Evolutionary conservation across 1,140 invertebrate species (phyloP), one percentile per base, ranked within the genome.

Genomic region (Melanaphis sacchari): DNA sequence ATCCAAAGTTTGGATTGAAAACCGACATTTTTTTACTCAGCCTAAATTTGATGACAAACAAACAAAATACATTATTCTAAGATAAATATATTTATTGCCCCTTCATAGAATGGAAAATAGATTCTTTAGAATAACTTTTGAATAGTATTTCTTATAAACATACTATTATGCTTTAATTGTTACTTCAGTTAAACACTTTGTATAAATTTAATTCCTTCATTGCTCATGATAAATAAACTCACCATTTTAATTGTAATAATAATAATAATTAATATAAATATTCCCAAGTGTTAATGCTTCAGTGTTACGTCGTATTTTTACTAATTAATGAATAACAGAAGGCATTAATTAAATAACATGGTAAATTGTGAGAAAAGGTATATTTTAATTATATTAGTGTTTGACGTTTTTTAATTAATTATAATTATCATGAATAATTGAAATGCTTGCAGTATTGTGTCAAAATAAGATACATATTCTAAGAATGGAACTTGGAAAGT

Each of bases 391-490:
- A 76, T n/a, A n/a, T 18, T 84, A 41, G 24, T 41, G 82, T 41
- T 26, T 41, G 82, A 84, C 40, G 82, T 84, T 26, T 41, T 84
- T 84, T 84, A 24, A 41, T 84, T 84, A 84, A 41, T 84, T 84
- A 41, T 24, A 41, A 40, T 38, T 40, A 26, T 31, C 40, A 24
- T 31, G 82, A 84, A 84, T 84, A 84, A 84, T 41, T 84, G 3
- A 84, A 84, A 2, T 36, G 38, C 8, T 3, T 24, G 7, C 22
- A 82, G n/a, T 82, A 38, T 82, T 1, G 81, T 24, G 76, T 82
- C 24, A 24, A 21, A 82, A 40, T 84, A n/a, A 66, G 59, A 66
- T 66, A 66, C 24, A 84, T 4, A 40, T 84, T 40, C 9, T 38
- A 38, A 84, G 22, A 11, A 38, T 0, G 2, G 8, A 24, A 26